Percentiles rank a stretch among this genome's conserved stretches.
These are phyloP conservation scores for Excalfactoria chinensis DNA, from an alignment of 2,113 vertebrate species.

Conservation along the genomic window DNA sequence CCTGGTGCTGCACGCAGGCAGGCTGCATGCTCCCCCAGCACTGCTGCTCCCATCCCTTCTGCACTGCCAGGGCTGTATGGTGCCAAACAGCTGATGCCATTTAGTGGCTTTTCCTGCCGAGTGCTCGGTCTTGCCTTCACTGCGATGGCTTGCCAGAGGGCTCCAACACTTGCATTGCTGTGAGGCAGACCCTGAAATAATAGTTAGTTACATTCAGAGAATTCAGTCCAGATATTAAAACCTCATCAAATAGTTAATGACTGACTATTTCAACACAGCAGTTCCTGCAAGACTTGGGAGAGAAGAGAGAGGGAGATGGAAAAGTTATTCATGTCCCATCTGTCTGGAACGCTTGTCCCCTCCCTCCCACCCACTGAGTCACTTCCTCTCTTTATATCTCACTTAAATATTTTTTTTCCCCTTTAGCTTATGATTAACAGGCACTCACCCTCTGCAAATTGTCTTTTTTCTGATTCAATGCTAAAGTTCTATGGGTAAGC, in stretches of 20 bases:
- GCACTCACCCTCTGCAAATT: slow-evolving; percentile 53
- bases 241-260: slow-evolving; percentile 71
- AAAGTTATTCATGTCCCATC: slow-evolving; percentile 76
- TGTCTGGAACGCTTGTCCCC: slow-evolving; percentile 70
- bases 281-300: slow-evolving; percentile 59
- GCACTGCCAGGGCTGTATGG: not conserved
- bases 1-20: not conserved
- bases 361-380: slow-evolving; percentile 70
- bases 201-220: slow-evolving; percentile 50
- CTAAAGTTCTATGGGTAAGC: not conserved
- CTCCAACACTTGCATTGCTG: slow-evolving; percentile 54
- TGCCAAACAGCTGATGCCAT: not conserved
- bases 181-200: slow-evolving; percentile 56
- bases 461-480: slow-evolving; percentile 2
- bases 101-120: slow-evolving; percentile 52
- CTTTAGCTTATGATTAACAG: slow-evolving; percentile 74
- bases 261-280: slow-evolving; percentile 67
- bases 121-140: not conserved
- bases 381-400: slow-evolving; percentile 72
- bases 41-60: not conserved
- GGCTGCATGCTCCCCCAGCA: not conserved
- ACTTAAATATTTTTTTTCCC: slow-evolving; percentile 69
- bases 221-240: slow-evolving; percentile 65
- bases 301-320: slow-evolving; percentile 58
- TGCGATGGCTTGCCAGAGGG: not conserved